phyloP scores from a whole-genome alignment of 1,140 invertebrate species.

The Tribolium madens region DNA sequence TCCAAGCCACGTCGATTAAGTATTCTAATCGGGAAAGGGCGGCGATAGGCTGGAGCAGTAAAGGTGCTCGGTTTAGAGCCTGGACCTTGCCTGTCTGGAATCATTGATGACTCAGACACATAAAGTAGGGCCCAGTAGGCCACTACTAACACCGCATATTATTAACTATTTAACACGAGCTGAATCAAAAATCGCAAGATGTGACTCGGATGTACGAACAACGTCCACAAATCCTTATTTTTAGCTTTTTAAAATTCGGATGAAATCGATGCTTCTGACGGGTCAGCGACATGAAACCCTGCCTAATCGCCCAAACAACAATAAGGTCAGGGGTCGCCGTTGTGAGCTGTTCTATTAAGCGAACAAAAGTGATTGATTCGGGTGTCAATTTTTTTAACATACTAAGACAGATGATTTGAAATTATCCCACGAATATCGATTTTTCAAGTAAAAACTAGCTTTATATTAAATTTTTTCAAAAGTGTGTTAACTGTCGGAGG shows the following conservation, averaged over 20 bases:
- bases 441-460: too few relatives aligned
- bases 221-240: background rate
- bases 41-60: slow-evolving; percentile 20
- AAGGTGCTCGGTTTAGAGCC: slow-evolving; percentile 42
- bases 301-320: slow-evolving; percentile 16
- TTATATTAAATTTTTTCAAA: too few relatives aligned
- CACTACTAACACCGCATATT: slow-evolving; percentile 14
- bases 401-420: background rate
- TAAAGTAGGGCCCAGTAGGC: slow-evolving; percentile 30
- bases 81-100: slow-evolving; percentile 43
- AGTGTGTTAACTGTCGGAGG: too few relatives aligned
- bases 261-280: background rate
- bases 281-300: background rate
- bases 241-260: background rate
- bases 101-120: slow-evolving; percentile 48
- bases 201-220: background rate
- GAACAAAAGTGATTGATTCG: slow-evolving; percentile 11
- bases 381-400: background rate
- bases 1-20: slow-evolving; percentile 33
- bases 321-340: slow-evolving; percentile 9
- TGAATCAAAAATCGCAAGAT: slow-evolving; percentile 18
- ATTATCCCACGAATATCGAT: background rate
- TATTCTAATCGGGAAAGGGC: slow-evolving; percentile 47
- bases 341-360: background rate
- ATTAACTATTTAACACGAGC: slow-evolving; percentile 6